A percentile compares a stretch with the other conserved stretches of the same genome.
These are phyloP conservation scores for Cygnus atratus DNA, from an alignment of 2,113 vertebrate species.

Conservation along the genomic window DNA sequence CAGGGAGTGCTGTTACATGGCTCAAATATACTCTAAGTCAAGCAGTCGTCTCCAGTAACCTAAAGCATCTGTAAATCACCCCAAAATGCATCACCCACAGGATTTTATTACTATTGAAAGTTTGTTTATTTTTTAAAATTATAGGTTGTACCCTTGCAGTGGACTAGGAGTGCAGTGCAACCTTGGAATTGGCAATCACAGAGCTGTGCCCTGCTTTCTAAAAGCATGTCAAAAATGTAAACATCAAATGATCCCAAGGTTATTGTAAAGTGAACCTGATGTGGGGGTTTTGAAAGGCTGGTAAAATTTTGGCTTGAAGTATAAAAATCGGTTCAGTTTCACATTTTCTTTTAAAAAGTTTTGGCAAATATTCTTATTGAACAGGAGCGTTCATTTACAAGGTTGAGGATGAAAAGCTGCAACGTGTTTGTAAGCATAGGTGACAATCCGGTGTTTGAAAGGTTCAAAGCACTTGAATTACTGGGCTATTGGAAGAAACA, in stretches of 20 bases:
- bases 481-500: not conserved
- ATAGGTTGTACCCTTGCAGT: not conserved
- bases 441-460: not conserved
- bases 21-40: not conserved
- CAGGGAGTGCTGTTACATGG: not conserved
- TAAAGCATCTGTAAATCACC: not conserved
- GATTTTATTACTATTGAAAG: not conserved
- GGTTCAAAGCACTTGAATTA: not conserved
- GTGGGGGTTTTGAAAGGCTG: not conserved
- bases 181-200: slow-evolving; percentile 5
- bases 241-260: not conserved
- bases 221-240: not conserved
- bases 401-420: not conserved
- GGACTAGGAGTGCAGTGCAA: not conserved
- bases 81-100: not conserved
- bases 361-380: not conserved
- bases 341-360: not conserved
- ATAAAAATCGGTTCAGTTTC: not conserved
- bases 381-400: not conserved
- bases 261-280: not conserved
- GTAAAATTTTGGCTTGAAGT: not conserved
- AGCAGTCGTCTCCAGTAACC: not conserved
- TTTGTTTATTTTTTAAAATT: not conserved
- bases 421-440: not conserved
- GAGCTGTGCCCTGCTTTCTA: not conserved